A percentile compares a stretch with the other conserved stretches of the same genome.
Evolutionary conservation across 2,113 vertebrate genomes (phyloP).

Genomic region (Oncorhynchus masou): DNA sequence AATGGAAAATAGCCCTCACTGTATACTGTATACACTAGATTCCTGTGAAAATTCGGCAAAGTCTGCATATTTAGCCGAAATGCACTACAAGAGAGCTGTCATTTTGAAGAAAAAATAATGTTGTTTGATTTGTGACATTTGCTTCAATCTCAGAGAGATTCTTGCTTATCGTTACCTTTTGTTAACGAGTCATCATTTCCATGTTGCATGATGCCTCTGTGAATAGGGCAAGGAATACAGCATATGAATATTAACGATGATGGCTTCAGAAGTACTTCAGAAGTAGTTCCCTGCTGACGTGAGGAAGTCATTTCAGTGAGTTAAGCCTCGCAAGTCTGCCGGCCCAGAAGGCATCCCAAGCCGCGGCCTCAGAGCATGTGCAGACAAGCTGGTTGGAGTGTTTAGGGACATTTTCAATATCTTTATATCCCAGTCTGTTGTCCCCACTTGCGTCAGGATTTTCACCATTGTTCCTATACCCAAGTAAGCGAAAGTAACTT

Average conservation of each 20-base stretch:
- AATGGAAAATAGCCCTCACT: not conserved
- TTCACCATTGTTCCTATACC: too few relatives aligned
- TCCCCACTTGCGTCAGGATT: too few relatives aligned
- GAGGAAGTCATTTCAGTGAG: too few relatives aligned
- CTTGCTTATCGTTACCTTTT: slow-evolving; percentile 17
- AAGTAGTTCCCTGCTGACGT: too few relatives aligned
- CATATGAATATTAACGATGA: slow-evolving; percentile 12
- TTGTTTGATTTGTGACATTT: slow-evolving; percentile 8
- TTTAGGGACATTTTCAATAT: too few relatives aligned
- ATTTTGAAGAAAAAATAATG: slow-evolving; percentile 12
- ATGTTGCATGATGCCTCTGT: slow-evolving; percentile 7
- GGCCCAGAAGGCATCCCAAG: too few relatives aligned
- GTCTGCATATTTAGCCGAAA: not conserved
- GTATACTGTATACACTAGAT: not conserved
- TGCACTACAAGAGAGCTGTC: not conserved
- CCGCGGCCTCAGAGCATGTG: too few relatives aligned
- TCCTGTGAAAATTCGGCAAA: not conserved
- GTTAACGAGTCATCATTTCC: slow-evolving; percentile 24
- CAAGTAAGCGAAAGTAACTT: too few relatives aligned
- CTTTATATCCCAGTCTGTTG: too few relatives aligned
- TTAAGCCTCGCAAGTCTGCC: too few relatives aligned
- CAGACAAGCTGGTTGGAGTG: too few relatives aligned
- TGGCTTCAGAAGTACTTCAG: not conserved
- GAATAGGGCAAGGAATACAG: not conserved
- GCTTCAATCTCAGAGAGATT: not conserved